Evolutionary conservation across 2,888 invertebrate species (phyloP).

Genomic region (Colostygia pectinataria): DNA sequence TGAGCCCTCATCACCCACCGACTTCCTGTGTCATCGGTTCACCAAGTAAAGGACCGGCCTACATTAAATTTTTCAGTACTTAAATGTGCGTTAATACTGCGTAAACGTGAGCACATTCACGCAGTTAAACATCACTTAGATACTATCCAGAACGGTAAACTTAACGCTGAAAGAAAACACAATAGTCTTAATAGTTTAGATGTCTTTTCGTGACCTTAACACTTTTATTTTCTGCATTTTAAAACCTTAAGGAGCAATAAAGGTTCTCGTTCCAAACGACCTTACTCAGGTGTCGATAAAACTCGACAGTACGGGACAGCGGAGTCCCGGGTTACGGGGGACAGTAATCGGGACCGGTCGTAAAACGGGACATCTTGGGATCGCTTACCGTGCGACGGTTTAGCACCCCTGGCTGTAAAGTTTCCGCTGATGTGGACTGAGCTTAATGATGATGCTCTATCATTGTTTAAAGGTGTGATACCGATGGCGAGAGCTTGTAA

Average conservation of each 20-base stretch:
- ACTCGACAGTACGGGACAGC: slow-evolving; percentile 4
- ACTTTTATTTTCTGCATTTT: slow-evolving; percentile 24
- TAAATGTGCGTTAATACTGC: no score
- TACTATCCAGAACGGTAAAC: background rate
- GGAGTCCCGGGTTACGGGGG: slow-evolving; percentile 45
- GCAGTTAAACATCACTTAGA: no score
- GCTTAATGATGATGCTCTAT: slow-evolving; percentile 32
- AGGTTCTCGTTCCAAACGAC: slow-evolving; percentile 54
- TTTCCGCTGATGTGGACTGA: slow-evolving; percentile 39
- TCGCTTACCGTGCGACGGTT: slow-evolving; percentile 61
- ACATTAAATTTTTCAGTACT: no score
- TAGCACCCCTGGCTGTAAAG: slow-evolving; percentile 45
- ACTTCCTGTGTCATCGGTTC: no score
- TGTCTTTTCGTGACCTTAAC: slow-evolving; percentile 1
- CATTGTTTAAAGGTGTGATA: background rate
- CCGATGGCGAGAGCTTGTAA: no score
- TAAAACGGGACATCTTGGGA: slow-evolving; percentile 63
- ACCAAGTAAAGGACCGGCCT: no score
- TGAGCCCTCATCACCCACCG: no score
- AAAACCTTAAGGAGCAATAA: slow-evolving; percentile 39
- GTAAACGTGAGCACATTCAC: no score
- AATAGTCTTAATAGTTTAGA: slow-evolving; percentile 4
- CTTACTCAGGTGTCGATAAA: slow-evolving; percentile 80
- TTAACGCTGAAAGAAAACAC: slow-evolving; percentile 4
- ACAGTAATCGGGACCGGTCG: slow-evolving; percentile 61